Evolutionary conservation across 2,113 vertebrate species (phyloP).

Genomic region (Leuciscus idus): DNA sequence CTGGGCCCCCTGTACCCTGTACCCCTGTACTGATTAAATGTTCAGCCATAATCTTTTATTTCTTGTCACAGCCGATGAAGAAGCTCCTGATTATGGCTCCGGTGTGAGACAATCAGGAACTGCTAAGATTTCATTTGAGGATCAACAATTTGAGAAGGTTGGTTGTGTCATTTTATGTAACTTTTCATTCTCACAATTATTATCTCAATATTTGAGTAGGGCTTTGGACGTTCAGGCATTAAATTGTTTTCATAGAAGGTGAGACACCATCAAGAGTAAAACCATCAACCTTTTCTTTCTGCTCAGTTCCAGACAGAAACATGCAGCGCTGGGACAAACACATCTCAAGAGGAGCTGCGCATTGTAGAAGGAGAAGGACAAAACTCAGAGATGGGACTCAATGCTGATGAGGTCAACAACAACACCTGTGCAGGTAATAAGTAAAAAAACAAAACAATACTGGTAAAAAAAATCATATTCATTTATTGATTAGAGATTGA

Average conservation of each 20-base stretch:
- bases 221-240: not conserved
- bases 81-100: conserved; percentile 95
- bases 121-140: conserved; percentile 95
- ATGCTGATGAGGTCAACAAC: conserved; percentile 95
- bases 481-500: not conserved
- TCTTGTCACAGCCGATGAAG: conserved; percentile 87
- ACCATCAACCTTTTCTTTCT: not conserved
- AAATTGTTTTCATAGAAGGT: not conserved
- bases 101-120: conserved; percentile 95
- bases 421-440: conserved; percentile 88
- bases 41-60: not conserved
- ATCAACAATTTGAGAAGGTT: conserved; percentile 98
- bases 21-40: not conserved
- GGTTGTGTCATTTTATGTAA: not conserved
- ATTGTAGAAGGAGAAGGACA: conserved; percentile 96
- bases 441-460: no score
- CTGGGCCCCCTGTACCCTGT: no score
- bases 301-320: conserved; percentile 91
- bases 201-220: not conserved
- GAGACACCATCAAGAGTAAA: not conserved
- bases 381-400: conserved; percentile 81
- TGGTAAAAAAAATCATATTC: not conserved
- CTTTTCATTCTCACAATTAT: conserved; percentile 1
- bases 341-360: conserved; percentile 94
- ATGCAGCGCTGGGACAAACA: conserved; percentile 78